A percentile compares a stretch with the other conserved stretches of the same genome.
These are phyloP conservation scores for Cremastinae sp. DNA, from an alignment of 2,888 invertebrate species.

Conservation along the genomic window DNA sequence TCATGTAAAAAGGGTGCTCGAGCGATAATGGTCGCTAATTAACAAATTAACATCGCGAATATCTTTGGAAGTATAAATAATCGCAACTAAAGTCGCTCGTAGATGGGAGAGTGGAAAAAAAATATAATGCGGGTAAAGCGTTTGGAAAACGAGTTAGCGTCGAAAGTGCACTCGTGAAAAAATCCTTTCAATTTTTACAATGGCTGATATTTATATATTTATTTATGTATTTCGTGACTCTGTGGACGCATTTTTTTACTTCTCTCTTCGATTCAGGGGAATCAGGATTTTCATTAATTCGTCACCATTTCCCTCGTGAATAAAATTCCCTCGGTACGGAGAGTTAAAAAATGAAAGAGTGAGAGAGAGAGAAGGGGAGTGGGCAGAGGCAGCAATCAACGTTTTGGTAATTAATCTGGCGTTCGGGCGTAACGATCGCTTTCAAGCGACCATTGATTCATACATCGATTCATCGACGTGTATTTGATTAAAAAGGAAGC, in stretches of 20 bases:
- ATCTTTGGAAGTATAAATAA: constrained; percentile 47
- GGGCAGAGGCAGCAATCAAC: constrained; percentile 53
- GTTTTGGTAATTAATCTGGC: constrained; percentile 59
- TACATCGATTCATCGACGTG: constrained; percentile 39
- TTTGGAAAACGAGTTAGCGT: constrained; percentile 52
- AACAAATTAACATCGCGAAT: constrained; percentile 52
- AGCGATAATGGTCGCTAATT: too few species aligned
- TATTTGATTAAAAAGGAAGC: constrained; percentile 45
- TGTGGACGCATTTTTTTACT: neutral
- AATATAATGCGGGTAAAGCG: constrained; percentile 8
- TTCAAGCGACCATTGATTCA: constrained; percentile 54
- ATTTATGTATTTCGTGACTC: constrained; percentile 7
- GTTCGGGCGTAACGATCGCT: constrained; percentile 55
- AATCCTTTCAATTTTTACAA: constrained; percentile 60
- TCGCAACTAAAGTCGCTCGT: constrained; percentile 28
- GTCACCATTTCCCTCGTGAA: constrained; percentile 38
- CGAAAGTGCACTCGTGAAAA: constrained; percentile 55
- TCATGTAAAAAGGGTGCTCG: too few species aligned
- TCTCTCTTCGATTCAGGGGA: neutral
- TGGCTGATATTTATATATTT: constrained; percentile 23
- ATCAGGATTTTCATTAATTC: constrained; percentile 53
- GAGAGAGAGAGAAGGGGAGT: constrained; percentile 23
- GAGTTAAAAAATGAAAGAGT: constrained; percentile 12
- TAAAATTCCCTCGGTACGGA: constrained; percentile 22
- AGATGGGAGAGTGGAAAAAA: neutral